A percentile compares a stretch with the other conserved stretches of the same genome.
Evolutionary conservation across 1,140 invertebrate species (phyloP).

Genomic region (Paraescarpia echinospica): DNA sequence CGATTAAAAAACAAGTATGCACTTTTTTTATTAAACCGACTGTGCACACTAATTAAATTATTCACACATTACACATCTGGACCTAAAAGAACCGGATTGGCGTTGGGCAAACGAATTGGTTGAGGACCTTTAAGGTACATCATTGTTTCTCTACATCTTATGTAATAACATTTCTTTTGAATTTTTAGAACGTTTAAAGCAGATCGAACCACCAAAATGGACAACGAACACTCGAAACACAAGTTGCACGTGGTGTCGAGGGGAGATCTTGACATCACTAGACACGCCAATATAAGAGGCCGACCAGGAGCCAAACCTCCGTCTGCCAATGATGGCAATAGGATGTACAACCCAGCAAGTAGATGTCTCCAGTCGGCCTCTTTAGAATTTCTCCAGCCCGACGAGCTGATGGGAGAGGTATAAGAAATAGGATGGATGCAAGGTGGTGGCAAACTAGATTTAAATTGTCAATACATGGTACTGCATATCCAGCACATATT

Average conservation of each 20-base stretch:
- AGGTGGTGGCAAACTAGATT: no score
- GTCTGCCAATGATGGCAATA: not conserved
- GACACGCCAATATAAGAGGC: not conserved
- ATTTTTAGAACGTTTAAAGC: not conserved
- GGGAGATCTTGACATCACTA: not conserved
- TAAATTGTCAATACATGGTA: no score
- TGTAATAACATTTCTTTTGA: no score
- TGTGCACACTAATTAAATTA: no score
- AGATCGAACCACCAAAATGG: not conserved
- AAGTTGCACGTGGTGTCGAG: not conserved
- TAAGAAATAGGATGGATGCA: not conserved
- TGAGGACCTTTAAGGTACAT: no score
- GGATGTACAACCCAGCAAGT: slow-evolving; percentile 1
- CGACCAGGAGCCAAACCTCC: not conserved
- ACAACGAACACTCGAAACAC: not conserved
- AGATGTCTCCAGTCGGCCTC: slow-evolving; percentile 1
- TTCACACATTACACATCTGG: no score
- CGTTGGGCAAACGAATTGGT: no score
- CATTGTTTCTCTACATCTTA: not conserved
- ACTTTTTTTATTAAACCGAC: no score
- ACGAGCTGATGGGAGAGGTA: not conserved
- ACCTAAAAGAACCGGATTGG: no score
- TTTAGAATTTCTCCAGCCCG: not conserved
- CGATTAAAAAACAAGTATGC: no score
- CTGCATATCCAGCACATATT: no score